Percentiles rank a stretch among this genome's conserved stretches.
These are phyloP conservation scores for Hyaena hyaena DNA, from an alignment of 2,113 vertebrate species.

Conservation along the genomic window DNA sequence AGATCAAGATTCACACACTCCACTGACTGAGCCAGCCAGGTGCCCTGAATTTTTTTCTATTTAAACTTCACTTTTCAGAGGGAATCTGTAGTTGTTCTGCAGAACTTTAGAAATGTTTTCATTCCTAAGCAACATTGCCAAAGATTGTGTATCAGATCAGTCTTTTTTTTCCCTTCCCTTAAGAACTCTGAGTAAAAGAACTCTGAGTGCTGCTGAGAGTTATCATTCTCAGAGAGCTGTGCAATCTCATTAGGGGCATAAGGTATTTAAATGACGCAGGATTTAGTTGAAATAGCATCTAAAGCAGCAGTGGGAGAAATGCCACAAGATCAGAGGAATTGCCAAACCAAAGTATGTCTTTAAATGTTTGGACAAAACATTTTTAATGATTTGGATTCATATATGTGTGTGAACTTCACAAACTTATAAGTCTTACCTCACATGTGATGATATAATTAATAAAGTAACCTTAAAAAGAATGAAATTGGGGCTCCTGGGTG, in stretches of 20 bases:
- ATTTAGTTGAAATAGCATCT: constrained; percentile 8
- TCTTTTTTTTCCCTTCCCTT: background rate
- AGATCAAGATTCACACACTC: no score
- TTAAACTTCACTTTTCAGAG: background rate
- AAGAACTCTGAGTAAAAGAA: background rate
- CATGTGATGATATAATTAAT: background rate
- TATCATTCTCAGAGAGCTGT: background rate
- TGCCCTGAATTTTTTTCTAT: background rate
- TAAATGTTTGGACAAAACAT: constrained; percentile 14
- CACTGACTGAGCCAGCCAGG: no score
- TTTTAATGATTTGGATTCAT: background rate
- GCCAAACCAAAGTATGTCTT: background rate
- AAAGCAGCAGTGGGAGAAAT: background rate
- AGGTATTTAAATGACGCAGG: background rate
- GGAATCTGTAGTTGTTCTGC: background rate
- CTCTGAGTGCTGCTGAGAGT: background rate
- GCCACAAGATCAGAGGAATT: background rate
- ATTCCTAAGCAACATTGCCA: background rate
- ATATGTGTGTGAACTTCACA: background rate
- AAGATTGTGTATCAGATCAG: background rate
- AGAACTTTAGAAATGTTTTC: background rate
- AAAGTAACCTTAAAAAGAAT: background rate
- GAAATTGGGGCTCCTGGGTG: background rate
- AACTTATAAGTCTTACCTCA: background rate
- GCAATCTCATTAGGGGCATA: background rate